A percentile compares a stretch with the other conserved stretches of the same genome.
Conservation (phyloP, 1,140 invertebrate genomes). For the Brachionus angularis region DNA sequence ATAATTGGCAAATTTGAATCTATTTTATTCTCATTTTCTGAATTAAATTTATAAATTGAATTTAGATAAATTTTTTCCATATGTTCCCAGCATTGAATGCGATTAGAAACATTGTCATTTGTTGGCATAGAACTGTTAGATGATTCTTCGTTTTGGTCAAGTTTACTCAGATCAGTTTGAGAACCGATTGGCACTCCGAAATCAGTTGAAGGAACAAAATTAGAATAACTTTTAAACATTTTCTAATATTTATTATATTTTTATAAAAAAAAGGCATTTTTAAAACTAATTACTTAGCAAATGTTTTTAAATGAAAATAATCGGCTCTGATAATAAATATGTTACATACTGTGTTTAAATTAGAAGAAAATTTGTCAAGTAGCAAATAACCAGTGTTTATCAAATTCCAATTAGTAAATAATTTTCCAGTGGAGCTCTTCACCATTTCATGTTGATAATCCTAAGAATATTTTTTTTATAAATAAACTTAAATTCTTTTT, state of each 20-base stretch:
- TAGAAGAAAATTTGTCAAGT: not conserved
- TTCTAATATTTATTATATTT: too few species aligned
- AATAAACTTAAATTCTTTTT: not conserved
- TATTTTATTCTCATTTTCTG: not conserved
- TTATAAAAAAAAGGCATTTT: not conserved
- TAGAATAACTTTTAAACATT: slow-evolving; percentile 42
- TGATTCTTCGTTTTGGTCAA: not conserved
- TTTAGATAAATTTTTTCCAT: not conserved
- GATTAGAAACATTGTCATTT: not conserved
- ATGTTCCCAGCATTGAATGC: not conserved
- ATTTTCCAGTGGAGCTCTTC: not conserved
- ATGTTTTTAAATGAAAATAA: slow-evolving; percentile 31
- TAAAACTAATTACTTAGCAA: slow-evolving; percentile 33
- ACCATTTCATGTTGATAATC: slow-evolving; percentile 38
- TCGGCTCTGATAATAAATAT: slow-evolving; percentile 20
- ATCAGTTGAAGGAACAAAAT: slow-evolving; percentile 34
- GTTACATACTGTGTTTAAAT: not conserved
- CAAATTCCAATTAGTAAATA: slow-evolving; percentile 20
- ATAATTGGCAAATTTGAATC: slow-evolving; percentile 28
- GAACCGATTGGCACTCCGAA: slow-evolving; percentile 16
- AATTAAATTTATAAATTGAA: not conserved
- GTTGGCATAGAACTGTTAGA: not conserved
- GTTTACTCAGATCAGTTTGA: not conserved
- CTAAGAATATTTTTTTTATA: not conserved
- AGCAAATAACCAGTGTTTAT: slow-evolving; percentile 4